Base-by-base conservation (phyloP, 2,797 vertebrate genomes). In the Nyctibius grandis region DNA sequence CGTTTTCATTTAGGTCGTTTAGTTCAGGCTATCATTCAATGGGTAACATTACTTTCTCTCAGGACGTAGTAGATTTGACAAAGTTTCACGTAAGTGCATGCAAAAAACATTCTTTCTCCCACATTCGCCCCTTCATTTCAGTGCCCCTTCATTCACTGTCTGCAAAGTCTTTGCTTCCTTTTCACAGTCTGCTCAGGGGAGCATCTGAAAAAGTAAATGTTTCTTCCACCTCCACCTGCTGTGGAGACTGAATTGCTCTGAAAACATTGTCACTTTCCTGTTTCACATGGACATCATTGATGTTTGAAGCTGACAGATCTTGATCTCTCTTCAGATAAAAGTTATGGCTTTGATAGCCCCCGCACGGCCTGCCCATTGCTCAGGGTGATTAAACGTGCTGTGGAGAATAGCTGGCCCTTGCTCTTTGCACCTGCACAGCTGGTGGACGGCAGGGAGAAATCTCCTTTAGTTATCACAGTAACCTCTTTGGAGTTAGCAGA, bases 311-410 rank as follows among this genome's bases (percentile, higher is more conserved):
- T 13, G 22, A 36, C 15, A 89, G 67, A 73, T 34, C 45, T 54
- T 48, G 44, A 54, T 4, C 15, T 50, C 19, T 70, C 20, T 72
- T 81, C n/a, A 36, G 22, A 31, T 36, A 45, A 42, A 59, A 88
- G 33, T 50, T 11, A 29, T 2, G 11, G 22, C 31, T 72, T 60
- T 54, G 34, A 18, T 61, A 57, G 36, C 2, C 14, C 12, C 9
- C 1, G 2, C 20, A 15, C 0, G 2, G 29, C 29, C 61, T 83
- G 15, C 17, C 16, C 20, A 6, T 45, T 42, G 67, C 47, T 21
- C 13, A 51, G 9, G 4, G 38, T 60, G 11, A 50, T 50, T 42
- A 48, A 80, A 36, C 3, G 1, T 7, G 20, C 36, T 51, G 29
- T 13, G 25, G 59, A 59, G 50, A 78, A 50, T 0, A 57, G 50